phyloP scores from a whole-genome alignment of 2,797 vertebrate species.

The Leucoraja ocellata region DNA sequence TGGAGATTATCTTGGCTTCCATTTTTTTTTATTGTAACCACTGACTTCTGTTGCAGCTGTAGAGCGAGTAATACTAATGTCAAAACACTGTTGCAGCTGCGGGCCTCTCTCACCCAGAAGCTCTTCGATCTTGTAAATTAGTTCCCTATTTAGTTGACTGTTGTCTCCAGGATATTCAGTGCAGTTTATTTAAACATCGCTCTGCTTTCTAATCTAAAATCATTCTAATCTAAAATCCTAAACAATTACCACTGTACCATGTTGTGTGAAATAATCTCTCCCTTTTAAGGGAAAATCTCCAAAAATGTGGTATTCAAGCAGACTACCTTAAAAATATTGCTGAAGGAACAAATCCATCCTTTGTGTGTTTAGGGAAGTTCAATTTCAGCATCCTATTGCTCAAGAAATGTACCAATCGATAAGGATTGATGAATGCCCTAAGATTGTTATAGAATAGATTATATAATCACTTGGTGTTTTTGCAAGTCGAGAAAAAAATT shows the following conservation, averaged over 20 bases:
- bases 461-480: too few relatives aligned
- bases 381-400: neutral
- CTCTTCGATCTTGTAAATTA: neutral
- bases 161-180: neutral
- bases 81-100: neutral
- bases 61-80: neutral
- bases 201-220: neutral
- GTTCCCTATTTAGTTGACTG: neutral
- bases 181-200: neutral
- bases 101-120: too few relatives aligned
- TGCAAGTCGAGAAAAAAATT: too few relatives aligned
- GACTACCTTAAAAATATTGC: neutral
- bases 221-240: neutral
- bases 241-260: neutral
- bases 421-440: neutral
- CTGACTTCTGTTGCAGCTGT: neutral
- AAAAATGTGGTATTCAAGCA: neutral
- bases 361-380: neutral
- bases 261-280: neutral
- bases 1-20: neutral
- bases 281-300: neutral
- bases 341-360: neutral
- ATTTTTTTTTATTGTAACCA: neutral
- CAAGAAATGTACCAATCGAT: neutral
- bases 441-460: too few relatives aligned